A percentile compares a stretch with the other conserved stretches of the same genome.
Evolutionary conservation across 2,113 vertebrate genomes (phyloP).

Genomic region (Dipodomys merriami): DNA sequence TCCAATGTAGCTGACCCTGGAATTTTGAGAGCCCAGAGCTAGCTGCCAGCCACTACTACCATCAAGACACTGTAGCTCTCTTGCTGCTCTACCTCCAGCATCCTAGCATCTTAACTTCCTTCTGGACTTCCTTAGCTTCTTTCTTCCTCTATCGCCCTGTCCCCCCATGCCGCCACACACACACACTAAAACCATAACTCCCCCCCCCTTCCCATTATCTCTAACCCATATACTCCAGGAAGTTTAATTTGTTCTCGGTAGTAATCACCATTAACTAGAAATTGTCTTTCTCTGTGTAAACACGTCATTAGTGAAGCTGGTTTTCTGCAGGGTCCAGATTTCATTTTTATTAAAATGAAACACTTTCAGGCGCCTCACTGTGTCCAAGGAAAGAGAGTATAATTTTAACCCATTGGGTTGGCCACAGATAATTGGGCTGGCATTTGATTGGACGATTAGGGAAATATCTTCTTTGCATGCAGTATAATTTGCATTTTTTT

Average conservation of each 20-base stretch:
- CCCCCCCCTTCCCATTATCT: conserved; percentile 84
- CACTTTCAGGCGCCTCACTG: conserved; percentile 87
- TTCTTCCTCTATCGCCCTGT: conserved; percentile 54
- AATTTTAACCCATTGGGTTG: conserved; percentile 89
- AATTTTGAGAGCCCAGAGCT: background rate
- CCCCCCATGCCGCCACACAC: conserved; percentile 72
- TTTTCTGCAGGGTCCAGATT: conserved; percentile 90
- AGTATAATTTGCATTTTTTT: conserved; percentile 87
- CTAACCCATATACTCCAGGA: conserved; percentile 86
- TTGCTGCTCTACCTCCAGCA: rapidly evolving
- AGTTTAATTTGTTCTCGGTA: conserved; percentile 89
- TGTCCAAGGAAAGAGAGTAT: conserved; percentile 87
- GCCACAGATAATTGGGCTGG: conserved; percentile 87
- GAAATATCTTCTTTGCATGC: conserved; percentile 84
- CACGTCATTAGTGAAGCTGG: conserved; percentile 88
- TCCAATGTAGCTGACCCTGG: background rate
- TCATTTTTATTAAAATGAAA: conserved; percentile 91
- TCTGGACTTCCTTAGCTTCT: conserved; percentile 50
- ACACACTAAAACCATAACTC: conserved; percentile 82
- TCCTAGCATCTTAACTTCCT: conserved; percentile 21
- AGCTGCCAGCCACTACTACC: background rate
- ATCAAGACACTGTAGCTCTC: background rate
- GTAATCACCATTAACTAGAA: conserved; percentile 92
- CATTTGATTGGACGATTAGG: conserved; percentile 90
- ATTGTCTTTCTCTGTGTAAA: conserved; percentile 91